Conservation (phyloP, 2,797 vertebrate species). For the Brachyrhaphis roseni region DNA sequence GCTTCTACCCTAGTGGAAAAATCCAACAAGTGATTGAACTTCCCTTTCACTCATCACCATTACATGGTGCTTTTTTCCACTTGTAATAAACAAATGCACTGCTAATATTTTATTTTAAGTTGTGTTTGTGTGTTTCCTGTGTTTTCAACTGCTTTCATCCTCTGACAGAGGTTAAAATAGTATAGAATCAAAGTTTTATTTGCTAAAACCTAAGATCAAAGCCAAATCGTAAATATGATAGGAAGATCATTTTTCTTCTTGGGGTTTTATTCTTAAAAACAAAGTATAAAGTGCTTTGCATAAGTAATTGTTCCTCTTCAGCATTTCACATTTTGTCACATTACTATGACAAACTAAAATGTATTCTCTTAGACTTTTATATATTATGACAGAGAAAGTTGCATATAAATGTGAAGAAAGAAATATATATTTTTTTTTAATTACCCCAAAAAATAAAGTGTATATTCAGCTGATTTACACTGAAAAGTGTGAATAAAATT, state of each 20-base stretch:
- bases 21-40: constrained; percentile 22
- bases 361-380: not conserved
- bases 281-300: not conserved
- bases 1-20: constrained; percentile 27
- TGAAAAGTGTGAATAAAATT: not conserved
- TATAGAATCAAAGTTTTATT: constrained; percentile 10
- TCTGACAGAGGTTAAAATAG: constrained; percentile 20
- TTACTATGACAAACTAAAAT: not conserved
- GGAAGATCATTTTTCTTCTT: not conserved
- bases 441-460: too few species aligned
- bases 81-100: constrained; percentile 29
- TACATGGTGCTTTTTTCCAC: constrained; percentile 43
- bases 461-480: too few species aligned
- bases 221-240: not conserved
- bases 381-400: not conserved
- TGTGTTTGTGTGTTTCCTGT: constrained; percentile 52
- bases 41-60: constrained; percentile 45
- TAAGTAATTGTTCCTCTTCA: not conserved
- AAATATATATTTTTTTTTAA: not conserved
- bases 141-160: constrained; percentile 34
- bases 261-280: constrained; percentile 12
- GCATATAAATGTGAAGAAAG: not conserved
- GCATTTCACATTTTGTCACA: not conserved
- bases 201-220: not conserved
- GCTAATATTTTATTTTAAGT: constrained; percentile 37